phyloP scores from a whole-genome alignment of 2,113 vertebrate species.

The Haliaeetus leucogaster region DNA sequence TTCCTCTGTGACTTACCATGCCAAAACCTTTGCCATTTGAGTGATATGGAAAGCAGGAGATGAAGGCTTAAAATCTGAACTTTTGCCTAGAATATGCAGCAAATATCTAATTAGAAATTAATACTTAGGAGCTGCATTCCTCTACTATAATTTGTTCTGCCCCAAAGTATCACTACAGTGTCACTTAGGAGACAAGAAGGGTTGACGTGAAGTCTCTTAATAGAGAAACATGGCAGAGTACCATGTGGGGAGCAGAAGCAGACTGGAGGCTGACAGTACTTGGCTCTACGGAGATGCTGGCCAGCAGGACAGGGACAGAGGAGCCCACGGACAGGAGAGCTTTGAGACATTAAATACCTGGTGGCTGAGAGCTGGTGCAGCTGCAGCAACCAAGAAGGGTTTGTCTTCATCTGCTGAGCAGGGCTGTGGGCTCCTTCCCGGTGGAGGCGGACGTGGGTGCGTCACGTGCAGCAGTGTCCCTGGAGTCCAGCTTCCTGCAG shows the following conservation, averaged over 20 bases:
- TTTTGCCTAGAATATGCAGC: neutral
- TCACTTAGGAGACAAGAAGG: neutral
- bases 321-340: neutral
- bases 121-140: neutral
- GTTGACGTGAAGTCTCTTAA: neutral
- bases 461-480: slow-evolving; percentile 17
- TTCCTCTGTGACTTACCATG: neutral
- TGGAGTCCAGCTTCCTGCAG: neutral
- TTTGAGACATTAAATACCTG: slow-evolving; percentile 25
- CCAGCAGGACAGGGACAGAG: neutral
- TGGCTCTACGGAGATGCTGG: neutral
- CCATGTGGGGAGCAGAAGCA: neutral
- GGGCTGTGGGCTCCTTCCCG: neutral
- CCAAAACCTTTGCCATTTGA: neutral
- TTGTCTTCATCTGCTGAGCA: neutral
- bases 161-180: neutral
- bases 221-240: neutral
- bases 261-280: neutral
- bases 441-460: neutral
- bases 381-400: neutral
- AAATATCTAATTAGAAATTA: neutral
- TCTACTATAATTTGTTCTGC: neutral
- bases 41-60: neutral
- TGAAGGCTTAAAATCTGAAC: neutral
- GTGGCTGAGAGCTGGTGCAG: neutral